A percentile compares a stretch with the other conserved stretches of the same genome.
phyloP scores from a whole-genome alignment of 2,113 vertebrate species.

The Trogon melanurus region DNA sequence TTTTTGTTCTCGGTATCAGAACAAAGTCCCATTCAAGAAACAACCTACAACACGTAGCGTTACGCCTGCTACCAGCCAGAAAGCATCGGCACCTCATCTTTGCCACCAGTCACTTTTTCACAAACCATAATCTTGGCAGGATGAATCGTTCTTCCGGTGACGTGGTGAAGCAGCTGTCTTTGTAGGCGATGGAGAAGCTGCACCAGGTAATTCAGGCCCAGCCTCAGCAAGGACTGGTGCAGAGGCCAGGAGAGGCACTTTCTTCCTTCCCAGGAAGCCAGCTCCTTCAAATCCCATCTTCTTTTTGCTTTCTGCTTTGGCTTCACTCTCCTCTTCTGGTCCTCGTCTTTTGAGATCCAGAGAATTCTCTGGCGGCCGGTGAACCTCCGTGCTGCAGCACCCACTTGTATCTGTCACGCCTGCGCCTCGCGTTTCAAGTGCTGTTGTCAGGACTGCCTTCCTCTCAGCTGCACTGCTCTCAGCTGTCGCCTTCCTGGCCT shows the following conservation, averaged over 20 bases:
- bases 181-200: slow-evolving; percentile 90
- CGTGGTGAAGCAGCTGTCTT: slow-evolving; percentile 89
- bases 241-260: slow-evolving; percentile 82
- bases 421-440: slow-evolving; percentile 71
- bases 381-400: slow-evolving; percentile 64
- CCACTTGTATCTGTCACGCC: slow-evolving; percentile 68
- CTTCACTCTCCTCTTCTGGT: slow-evolving; percentile 81
- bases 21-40: not conserved
- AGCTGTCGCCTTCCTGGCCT: slow-evolving; percentile 72
- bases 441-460: slow-evolving; percentile 62
- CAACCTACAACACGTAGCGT: not conserved
- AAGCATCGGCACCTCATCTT: not conserved
- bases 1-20: slow-evolving; percentile 18
- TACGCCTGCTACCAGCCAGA: slow-evolving; percentile 3
- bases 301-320: slow-evolving; percentile 80
- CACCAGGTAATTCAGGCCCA: slow-evolving; percentile 86
- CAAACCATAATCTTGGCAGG: slow-evolving; percentile 86
- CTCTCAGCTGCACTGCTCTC: slow-evolving; percentile 76
- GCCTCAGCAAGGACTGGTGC: slow-evolving; percentile 82
- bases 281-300: slow-evolving; percentile 87
- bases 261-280: slow-evolving; percentile 87
- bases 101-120: slow-evolving; percentile 57
- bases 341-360: slow-evolving; percentile 81
- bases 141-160: slow-evolving; percentile 85
- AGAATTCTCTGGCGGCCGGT: slow-evolving; percentile 75